These are phyloP conservation scores for Aphrophora alni DNA, from an alignment of 2,888 invertebrate species.

Conservation along the genomic window DNA sequence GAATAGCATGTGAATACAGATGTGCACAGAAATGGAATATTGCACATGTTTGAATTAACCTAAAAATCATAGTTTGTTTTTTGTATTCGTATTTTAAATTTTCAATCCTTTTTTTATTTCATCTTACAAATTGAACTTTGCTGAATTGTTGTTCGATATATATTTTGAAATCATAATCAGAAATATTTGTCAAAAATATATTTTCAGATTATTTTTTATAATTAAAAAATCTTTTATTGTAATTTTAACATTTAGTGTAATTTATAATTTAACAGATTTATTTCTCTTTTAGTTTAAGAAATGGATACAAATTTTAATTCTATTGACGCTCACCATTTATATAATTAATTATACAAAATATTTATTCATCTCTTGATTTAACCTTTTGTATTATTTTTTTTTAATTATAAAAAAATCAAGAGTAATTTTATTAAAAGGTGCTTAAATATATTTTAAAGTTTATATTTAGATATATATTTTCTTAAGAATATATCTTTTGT, in stretches of 20 bases:
- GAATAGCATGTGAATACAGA: no score
- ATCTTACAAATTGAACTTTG: no score
- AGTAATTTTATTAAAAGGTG: neutral
- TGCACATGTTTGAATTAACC: no score
- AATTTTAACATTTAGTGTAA: neutral
- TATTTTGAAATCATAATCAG: neutral
- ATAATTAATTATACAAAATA: neutral
- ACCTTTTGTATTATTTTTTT: neutral
- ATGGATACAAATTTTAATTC: neutral
- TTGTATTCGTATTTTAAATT: neutral
- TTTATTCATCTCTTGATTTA: neutral
- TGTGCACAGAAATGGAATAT: no score
- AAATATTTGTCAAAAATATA: neutral
- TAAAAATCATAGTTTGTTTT: no score
- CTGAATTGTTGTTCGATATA: neutral
- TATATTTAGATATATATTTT: neutral
- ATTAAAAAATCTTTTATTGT: neutral
- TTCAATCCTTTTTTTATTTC: no score
- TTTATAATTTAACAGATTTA: neutral
- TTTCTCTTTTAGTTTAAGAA: neutral
- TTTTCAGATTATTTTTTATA: neutral
- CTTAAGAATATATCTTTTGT: neutral
- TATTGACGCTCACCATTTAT: neutral
- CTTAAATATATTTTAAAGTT: neutral
- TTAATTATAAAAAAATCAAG: neutral